Conservation (phyloP, 2,888 invertebrate genomes). For the Crossocerus cetratus region DNA sequence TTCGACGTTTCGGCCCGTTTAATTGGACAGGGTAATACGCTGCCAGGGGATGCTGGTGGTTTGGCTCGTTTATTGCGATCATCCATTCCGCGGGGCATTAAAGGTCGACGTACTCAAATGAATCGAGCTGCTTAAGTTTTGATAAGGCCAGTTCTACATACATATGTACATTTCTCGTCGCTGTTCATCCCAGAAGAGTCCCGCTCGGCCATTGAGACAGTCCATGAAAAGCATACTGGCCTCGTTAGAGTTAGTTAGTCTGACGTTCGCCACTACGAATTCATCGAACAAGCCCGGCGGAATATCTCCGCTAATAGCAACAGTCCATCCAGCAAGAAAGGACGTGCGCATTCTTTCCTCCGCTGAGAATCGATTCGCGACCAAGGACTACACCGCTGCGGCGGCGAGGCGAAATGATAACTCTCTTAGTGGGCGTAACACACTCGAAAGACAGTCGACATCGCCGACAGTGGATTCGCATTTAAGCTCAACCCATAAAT, state of each 20-base stretch:
- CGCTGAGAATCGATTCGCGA: not conserved
- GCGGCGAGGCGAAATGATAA: too few relatives aligned
- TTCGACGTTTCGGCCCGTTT: conserved; percentile 36
- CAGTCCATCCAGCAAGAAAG: conserved; percentile 19
- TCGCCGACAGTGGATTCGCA: too few relatives aligned
- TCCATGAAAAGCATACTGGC: too few relatives aligned
- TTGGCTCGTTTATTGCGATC: conserved; percentile 28
- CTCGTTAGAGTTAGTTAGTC: not conserved
- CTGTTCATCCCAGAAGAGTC: too few relatives aligned
- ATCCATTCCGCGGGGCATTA: conserved; percentile 21
- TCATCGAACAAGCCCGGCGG: conserved; percentile 48
- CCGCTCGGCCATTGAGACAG: too few relatives aligned
- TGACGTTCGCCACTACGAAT: not conserved
- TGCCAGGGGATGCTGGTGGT: conserved; percentile 9
- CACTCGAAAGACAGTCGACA: too few relatives aligned
- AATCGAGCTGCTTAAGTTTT: not conserved
- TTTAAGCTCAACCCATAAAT: not conserved
- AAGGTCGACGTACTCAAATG: conserved; percentile 12
- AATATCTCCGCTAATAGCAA: conserved; percentile 45
- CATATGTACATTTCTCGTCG: too few relatives aligned
- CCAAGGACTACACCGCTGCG: too few relatives aligned
- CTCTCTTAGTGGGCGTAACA: too few relatives aligned
- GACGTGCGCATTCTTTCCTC: not conserved
- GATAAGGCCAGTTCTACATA: not conserved
- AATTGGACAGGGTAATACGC: conserved; percentile 39